These are phyloP conservation scores for Anseranas semipalmata DNA, from an alignment of 2,113 vertebrate genomes.

Conservation along the genomic window DNA sequence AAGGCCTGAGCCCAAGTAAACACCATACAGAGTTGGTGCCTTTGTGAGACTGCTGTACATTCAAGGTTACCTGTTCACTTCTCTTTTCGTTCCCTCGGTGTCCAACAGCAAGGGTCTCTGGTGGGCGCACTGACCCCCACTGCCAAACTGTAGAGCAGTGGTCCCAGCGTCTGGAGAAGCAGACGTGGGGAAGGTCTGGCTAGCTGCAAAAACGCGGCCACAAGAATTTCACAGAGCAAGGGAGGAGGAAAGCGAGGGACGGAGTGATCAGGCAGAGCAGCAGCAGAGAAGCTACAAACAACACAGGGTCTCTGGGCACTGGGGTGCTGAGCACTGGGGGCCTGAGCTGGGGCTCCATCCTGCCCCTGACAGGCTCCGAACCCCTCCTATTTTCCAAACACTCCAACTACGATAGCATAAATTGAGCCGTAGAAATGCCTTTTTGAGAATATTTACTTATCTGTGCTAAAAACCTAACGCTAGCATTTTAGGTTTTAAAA, in stretches of 20 bases:
- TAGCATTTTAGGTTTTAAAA: background rate
- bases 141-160: background rate
- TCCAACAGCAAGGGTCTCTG: background rate
- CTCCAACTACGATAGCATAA: background rate
- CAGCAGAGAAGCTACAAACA: background rate
- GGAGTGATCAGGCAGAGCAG: background rate
- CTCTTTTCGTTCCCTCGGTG: background rate
- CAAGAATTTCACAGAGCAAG: background rate
- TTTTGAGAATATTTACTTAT: background rate
- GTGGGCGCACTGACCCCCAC: background rate
- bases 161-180: background rate
- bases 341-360: background rate
- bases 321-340: background rate
- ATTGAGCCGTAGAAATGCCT: background rate
- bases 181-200: background rate
- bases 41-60: background rate
- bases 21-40: fast-evolving
- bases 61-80: background rate
- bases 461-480: background rate
- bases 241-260: background rate
- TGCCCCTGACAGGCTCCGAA: background rate
- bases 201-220: background rate
- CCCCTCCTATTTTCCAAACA: background rate
- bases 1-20: background rate
- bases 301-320: background rate